phyloP scores from a whole-genome alignment of 2,888 invertebrate genomes.

The Drosophila subquinaria region DNA sequence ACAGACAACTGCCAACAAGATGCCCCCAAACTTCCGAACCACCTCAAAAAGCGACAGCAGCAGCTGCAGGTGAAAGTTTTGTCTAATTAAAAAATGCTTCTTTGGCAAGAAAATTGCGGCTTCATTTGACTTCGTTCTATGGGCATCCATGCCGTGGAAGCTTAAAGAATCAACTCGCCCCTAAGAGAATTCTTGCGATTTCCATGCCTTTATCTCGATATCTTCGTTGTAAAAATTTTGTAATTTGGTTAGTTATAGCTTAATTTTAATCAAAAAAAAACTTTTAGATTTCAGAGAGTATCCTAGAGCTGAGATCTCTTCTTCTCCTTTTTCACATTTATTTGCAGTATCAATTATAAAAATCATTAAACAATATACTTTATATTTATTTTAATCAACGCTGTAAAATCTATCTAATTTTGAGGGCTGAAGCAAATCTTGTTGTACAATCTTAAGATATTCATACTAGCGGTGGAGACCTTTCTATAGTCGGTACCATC shows the following conservation, averaged over 20 bases:
- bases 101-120: constrained; percentile 60
- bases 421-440: no score
- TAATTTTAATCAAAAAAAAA: neutral
- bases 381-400: neutral
- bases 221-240: neutral
- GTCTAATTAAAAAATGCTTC: constrained; percentile 70
- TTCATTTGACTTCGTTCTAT: constrained; percentile 38
- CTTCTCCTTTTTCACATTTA: no score
- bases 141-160: constrained; percentile 12
- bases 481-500: no score
- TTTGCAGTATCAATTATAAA: no score
- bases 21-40: constrained; percentile 23
- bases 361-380: no score
- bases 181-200: constrained; percentile 4
- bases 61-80: constrained; percentile 70
- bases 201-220: neutral
- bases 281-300: no score
- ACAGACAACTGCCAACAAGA: constrained; percentile 20
- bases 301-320: no score
- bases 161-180: constrained; percentile 18
- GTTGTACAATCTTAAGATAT: no score
- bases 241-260: neutral
- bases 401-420: no score
- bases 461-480: no score
- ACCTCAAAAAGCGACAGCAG: constrained; percentile 50